Evolutionary conservation across 2,113 vertebrate genomes (phyloP), one percentile per base, ranked within the genome.

Genomic region (Plotosus lineatus): DNA sequence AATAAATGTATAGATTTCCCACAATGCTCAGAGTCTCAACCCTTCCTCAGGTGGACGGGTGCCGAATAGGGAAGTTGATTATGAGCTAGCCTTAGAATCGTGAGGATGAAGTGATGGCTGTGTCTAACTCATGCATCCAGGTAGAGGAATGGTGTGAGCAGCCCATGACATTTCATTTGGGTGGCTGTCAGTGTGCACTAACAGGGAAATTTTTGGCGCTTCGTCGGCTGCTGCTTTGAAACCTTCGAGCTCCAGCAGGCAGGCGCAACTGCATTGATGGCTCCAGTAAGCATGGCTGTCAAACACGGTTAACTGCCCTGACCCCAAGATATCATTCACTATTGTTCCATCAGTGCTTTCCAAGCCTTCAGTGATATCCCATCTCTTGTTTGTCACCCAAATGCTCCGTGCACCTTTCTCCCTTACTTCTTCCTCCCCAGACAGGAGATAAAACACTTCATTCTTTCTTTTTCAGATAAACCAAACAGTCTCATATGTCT

Each of bases 161-260:
- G 72, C 33, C 55, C 21, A 28, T 82, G 85, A 84, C 85, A 82
- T 82, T 83, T 86, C 69, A 78, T 85, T 79, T 78, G 74, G 81
- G 74, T 71, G 78, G 83, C 83, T 86, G 83, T 85, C 81, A 80
- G 55, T 81, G 60, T 75, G 51, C 73, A 75, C 74, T 83, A 83
- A 75, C 46, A 50, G 77, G 75, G 61, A 58, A n/a, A 65, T 84
- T 78, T 78, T 76, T 50, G 58, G 28, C 31, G 38, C 71, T 82
- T 82, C 63, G 58, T 51, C 40, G 21, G 79, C 77, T 46, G 48
- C 56, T 15, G 71, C 61, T 78, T 81, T 61, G 23, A 79, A 69
- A 63, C 44, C 61, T 2, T n/a, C 58, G 68, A 48, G 71, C 77
- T 79, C 61, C 38, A 51, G 74, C 75, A 78, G 69, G 69, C 55